phyloP scores from a whole-genome alignment of 2,888 invertebrate genomes.

The Ennomos erosarius region DNA sequence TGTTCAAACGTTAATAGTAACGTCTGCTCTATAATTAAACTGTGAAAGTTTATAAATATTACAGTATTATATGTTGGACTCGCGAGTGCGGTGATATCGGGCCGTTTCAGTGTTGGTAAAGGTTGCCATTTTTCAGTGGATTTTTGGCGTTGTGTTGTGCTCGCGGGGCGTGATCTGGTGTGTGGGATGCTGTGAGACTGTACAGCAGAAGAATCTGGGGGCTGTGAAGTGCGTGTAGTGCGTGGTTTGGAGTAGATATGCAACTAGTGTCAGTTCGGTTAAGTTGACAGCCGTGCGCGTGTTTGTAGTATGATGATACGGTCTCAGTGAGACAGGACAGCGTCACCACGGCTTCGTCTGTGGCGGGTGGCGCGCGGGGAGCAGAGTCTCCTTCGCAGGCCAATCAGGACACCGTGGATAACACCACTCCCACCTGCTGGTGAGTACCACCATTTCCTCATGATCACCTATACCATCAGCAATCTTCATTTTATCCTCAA shows the following conservation, averaged over 20 bases:
- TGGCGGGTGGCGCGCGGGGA: constrained; percentile 83
- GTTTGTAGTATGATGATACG: constrained; percentile 82
- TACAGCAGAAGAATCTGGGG: constrained; percentile 38
- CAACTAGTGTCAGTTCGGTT: constrained; percentile 80
- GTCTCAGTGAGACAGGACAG: constrained; percentile 82
- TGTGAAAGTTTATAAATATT: constrained; percentile 85
- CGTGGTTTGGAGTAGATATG: constrained; percentile 80
- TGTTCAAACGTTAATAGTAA: constrained; percentile 85
- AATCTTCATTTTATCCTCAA: not conserved
- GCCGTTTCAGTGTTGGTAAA: constrained; percentile 69
- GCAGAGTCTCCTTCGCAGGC: constrained; percentile 84
- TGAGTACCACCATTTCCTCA: constrained; percentile 51
- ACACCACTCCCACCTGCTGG: constrained; percentile 83
- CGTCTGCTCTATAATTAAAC: constrained; percentile 84
- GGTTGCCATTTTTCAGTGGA: constrained; percentile 84
- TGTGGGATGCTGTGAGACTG: constrained; percentile 48
- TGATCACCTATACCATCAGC: not conserved
- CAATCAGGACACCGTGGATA: constrained; percentile 83
- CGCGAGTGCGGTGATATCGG: constrained; percentile 59
- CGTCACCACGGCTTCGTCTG: constrained; percentile 83
- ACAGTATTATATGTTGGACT: constrained; percentile 77
- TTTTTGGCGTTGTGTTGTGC: constrained; percentile 72
- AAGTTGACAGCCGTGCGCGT: constrained; percentile 83
- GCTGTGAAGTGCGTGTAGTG: constrained; percentile 39
- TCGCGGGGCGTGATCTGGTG: constrained; percentile 73